Base-by-base conservation (phyloP, 2,797 vertebrate genomes). In the Micromesistius poutassou region DNA sequence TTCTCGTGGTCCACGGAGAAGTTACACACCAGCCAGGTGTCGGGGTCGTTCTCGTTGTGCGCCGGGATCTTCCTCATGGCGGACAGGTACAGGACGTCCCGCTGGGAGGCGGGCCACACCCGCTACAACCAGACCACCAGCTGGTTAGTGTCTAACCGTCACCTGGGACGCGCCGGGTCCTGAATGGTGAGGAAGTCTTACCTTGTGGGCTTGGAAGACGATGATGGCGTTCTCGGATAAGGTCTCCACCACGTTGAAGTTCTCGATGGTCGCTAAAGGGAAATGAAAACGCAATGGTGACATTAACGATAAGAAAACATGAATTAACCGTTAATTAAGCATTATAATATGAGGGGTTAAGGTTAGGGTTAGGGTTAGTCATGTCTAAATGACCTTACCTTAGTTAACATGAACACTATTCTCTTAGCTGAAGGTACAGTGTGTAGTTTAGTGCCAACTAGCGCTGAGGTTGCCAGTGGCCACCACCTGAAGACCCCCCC, bases 1-100 rank as follows among this genome's bases (percentile, higher is more conserved):
- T 94, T 94, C 22, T 97, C 95, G 33, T 99, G 97, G 79, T 99
- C 97, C 75, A 99, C 97, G 25, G 98, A 99, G 89, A 98, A 98
- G 84, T 99, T 99, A 90, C 97, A 98, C 73, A 99, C 98, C 88
- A 99, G 95, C 96, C 98, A 99, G 8, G 97, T 99, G 91, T 99
- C 97, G 0, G 96, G 95, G 89, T 99, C 97, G 74, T 95, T 99
- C 94, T 99, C 97, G 77, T 96, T 97, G 89, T 93, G 94, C 73
- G 96, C 93, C 78, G 95, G 30, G 85, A 99, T 95, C 87, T 97
- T 97, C 77, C 95, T 94, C 91, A 99, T 97, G 79, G 96, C 95
- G 16, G 97, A 99, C 83, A 99, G 93, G 93, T 98, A 99, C 7
- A 99, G 92, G 31, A 99, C 96, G 62, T 99, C 98, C 82, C 98